Percentiles rank a stretch among this genome's conserved stretches.
Conservation (phyloP, 2,888 invertebrate species). For the Sinohyriopsis cumingii region DNA sequence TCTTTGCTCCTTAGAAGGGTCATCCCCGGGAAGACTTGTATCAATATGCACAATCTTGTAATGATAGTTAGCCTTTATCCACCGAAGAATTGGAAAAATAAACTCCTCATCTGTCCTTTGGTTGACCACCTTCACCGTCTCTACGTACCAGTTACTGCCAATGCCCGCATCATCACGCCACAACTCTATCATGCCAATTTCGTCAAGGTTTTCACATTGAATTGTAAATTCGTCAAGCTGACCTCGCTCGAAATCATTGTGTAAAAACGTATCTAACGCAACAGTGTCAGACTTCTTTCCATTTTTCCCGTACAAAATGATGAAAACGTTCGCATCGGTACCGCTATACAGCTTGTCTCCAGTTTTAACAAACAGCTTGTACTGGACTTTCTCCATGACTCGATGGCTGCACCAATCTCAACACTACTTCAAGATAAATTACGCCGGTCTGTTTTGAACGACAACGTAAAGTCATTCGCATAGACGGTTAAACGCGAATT, state of each 20-base stretch:
- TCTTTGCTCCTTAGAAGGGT: constrained; percentile 65
- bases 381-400: constrained; percentile 3
- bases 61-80: constrained; percentile 66
- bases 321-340: constrained; percentile 70
- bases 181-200: constrained; percentile 63
- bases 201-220: constrained; percentile 26
- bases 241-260: constrained; percentile 67
- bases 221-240: constrained; percentile 63
- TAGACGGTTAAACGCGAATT: too few relatives aligned
- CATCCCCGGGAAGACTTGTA: constrained; percentile 69
- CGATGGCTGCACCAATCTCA: too few relatives aligned
- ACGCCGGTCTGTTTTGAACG: too few relatives aligned
- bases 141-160: constrained; percentile 70
- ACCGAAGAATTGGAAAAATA: constrained; percentile 70
- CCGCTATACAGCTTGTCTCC: constrained; percentile 71
- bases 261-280: constrained; percentile 63
- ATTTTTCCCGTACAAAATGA: constrained; percentile 66
- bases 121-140: constrained; percentile 56
- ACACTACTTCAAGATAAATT: too few relatives aligned
- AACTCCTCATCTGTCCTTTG: constrained; percentile 35
- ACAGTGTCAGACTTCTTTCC: constrained; percentile 59
- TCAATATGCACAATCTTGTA: constrained; percentile 69
- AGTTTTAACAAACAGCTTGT: constrained; percentile 69
- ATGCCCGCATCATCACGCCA: constrained; percentile 67
- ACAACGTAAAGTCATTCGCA: too few relatives aligned